Evolutionary conservation across 1,140 invertebrate genomes (phyloP).

Genomic region (Bilobella aurantiaca): DNA sequence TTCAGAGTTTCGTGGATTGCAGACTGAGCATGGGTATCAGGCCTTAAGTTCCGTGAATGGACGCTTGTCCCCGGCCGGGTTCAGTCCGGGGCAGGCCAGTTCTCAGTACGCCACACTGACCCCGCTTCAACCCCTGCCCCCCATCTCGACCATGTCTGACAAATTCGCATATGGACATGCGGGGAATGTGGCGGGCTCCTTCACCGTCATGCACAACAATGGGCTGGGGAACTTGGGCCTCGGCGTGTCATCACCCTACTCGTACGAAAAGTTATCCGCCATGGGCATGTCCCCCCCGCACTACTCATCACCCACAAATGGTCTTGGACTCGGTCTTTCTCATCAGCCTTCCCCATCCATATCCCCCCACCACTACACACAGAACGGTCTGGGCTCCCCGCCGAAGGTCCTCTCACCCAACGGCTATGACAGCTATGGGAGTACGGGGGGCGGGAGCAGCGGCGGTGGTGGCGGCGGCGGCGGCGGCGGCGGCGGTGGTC

Average conservation of each 20-base stretch:
- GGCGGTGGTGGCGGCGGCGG: no score
- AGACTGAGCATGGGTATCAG: constrained; percentile 72
- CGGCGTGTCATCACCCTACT: constrained; percentile 54
- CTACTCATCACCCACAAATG: constrained; percentile 53
- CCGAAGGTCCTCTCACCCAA: constrained; percentile 64
- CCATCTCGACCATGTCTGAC: constrained; percentile 94
- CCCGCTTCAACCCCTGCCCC: constrained; percentile 87
- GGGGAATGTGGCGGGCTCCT: constrained; percentile 55
- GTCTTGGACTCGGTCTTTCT: constrained; percentile 44
- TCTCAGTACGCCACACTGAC: constrained; percentile 86
- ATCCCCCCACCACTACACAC: constrained; percentile 61
- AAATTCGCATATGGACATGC: constrained; percentile 47
- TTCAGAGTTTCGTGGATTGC: constrained; percentile 62
- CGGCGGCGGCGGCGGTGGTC: no score
- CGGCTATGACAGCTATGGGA: constrained; percentile 44
- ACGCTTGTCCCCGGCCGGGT: constrained; percentile 51
- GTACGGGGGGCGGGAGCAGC: no score
- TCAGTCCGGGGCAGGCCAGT: constrained; percentile 38
- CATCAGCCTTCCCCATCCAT: constrained; percentile 29
- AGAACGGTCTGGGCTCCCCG: constrained; percentile 74
- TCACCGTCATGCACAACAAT: constrained; percentile 87
- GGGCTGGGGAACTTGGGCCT: constrained; percentile 54
- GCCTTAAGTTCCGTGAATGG: constrained; percentile 61
- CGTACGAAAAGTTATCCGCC: constrained; percentile 58
- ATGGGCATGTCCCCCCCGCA: constrained; percentile 63